phyloP scores from a whole-genome alignment of 2,888 invertebrate species.

The Camponotus fellah region DNA sequence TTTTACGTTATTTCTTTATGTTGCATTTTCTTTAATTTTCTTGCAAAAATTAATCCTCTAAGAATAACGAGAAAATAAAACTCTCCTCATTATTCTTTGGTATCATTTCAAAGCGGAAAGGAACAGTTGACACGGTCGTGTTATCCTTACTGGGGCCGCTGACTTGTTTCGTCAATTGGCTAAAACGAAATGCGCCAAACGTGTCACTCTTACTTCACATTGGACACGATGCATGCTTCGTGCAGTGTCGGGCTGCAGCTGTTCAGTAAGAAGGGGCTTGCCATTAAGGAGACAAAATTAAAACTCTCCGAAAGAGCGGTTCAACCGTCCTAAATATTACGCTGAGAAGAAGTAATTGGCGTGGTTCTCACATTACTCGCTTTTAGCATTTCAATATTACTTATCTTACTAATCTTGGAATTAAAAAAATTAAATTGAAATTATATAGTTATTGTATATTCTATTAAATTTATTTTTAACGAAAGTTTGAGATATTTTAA shows the following conservation, averaged over 20 bases:
- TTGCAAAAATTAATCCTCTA: neutral
- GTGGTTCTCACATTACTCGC: constrained; percentile 12
- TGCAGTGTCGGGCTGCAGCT: constrained; percentile 52
- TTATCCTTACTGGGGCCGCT: constrained; percentile 37
- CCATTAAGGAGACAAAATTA: constrained; percentile 66
- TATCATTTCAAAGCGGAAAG: neutral
- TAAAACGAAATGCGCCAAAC: constrained; percentile 75
- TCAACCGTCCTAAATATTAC: constrained; percentile 31
- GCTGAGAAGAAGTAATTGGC: constrained; percentile 27
- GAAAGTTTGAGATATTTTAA: neutral
- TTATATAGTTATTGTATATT: neutral
- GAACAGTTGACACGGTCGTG: neutral
- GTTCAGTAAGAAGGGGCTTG: constrained; percentile 40
- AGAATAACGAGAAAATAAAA: neutral
- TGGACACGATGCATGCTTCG: constrained; percentile 34
- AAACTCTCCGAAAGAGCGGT: constrained; percentile 57
- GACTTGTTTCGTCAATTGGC: constrained; percentile 76
- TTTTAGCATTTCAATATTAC: neutral
- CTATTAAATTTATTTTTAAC: neutral
- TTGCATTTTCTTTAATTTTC: neutral
- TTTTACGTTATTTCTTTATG: neutral
- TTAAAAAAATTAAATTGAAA: constrained; percentile 1
- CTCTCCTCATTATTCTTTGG: constrained; percentile 10
- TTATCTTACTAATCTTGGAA: neutral
- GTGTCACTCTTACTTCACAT: constrained; percentile 66